A percentile compares a stretch with the other conserved stretches of the same genome.
Conservation (phyloP, 2,888 invertebrate species). For the Sarcophaga variegata region DNA sequence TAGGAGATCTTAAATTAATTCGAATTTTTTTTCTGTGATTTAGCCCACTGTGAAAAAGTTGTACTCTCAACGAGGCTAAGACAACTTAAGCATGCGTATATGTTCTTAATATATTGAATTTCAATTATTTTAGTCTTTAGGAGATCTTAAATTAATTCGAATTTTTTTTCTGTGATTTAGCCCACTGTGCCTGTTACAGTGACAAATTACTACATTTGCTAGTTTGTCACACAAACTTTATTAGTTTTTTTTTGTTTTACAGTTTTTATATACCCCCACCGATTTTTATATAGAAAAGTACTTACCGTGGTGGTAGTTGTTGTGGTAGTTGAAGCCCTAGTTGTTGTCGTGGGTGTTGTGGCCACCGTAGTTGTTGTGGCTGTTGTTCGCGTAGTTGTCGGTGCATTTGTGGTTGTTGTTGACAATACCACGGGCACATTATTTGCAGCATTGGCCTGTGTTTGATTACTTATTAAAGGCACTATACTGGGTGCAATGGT, state of each 20-base stretch:
- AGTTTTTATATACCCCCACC: constrained; percentile 49
- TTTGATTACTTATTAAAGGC: constrained; percentile 69
- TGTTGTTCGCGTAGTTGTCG: constrained; percentile 72
- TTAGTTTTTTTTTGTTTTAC: constrained; percentile 23
- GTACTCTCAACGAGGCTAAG: too few relatives aligned
- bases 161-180: too few relatives aligned
- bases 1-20: too few relatives aligned
- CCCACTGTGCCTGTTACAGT: neutral
- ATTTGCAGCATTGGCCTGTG: constrained; percentile 61
- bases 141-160: too few relatives aligned
- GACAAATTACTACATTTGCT: constrained; percentile 47
- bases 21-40: too few relatives aligned
- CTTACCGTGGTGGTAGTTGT: constrained; percentile 66
- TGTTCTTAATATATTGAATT: too few relatives aligned
- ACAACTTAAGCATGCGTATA: too few relatives aligned
- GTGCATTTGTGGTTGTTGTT: constrained; percentile 75
- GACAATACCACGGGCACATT: constrained; percentile 64
- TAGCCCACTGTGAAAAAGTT: too few relatives aligned
- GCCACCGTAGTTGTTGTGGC: constrained; percentile 68
- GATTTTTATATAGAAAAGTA: constrained; percentile 12
- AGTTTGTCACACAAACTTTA: constrained; percentile 25
- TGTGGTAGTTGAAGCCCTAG: constrained; percentile 16
- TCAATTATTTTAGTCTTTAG: too few relatives aligned
- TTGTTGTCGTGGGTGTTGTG: constrained; percentile 57
- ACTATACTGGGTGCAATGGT: constrained; percentile 78